A percentile compares a stretch with the other conserved stretches of the same genome.
Conservation (phyloP, 2,888 invertebrate species). For the Parelbella ahira region DNA sequence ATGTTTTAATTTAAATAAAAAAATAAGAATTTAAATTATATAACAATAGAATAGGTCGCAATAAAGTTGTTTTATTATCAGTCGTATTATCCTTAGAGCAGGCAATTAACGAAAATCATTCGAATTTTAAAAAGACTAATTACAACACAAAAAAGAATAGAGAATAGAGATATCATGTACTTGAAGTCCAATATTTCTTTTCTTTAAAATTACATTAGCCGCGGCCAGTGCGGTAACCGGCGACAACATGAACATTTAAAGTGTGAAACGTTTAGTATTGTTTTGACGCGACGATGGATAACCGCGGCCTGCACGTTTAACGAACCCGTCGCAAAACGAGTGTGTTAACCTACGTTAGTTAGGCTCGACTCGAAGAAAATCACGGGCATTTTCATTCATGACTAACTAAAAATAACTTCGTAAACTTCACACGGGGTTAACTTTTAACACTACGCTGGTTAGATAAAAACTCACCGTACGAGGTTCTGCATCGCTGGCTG, state of each 20-base stretch:
- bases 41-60: no score
- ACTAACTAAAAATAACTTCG: constrained; percentile 25
- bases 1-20: no score
- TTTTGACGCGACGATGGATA: constrained; percentile 3
- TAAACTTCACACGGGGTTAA: constrained; percentile 13
- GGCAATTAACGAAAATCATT: no score
- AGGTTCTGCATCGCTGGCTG: constrained; percentile 62
- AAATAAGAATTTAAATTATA: no score
- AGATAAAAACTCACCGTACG: constrained; percentile 54
- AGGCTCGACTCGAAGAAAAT: constrained; percentile 22
- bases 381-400: constrained; percentile 24
- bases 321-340: constrained; percentile 17
- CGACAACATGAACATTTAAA: neutral
- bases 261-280: constrained; percentile 4
- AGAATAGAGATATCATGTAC: no score
- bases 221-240: constrained; percentile 1
- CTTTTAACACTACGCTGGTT: constrained; percentile 14
- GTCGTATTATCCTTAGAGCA: no score
- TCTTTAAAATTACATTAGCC: no score
- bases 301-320: constrained; percentile 3
- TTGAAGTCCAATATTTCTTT: no score
- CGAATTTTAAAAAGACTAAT: no score
- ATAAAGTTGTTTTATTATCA: no score
- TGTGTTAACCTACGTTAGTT: constrained; percentile 24
- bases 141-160: no score